Percentiles rank a stretch among this genome's conserved stretches.
Conservation (phyloP, 2,888 invertebrate species). For the Pyrgus malvae region DNA sequence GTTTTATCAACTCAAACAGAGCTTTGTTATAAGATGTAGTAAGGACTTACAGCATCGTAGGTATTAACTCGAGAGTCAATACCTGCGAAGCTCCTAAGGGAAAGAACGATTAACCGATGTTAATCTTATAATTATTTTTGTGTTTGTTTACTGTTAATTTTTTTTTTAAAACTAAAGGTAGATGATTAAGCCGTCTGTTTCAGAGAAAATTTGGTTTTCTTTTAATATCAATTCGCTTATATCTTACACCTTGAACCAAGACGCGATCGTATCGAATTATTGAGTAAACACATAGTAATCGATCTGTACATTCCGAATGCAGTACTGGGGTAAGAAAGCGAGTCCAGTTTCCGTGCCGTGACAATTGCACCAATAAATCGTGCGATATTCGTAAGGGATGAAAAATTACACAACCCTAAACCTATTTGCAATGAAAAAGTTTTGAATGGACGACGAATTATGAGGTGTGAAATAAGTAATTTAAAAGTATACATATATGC, state of each 20-base stretch:
- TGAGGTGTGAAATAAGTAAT: conserved; percentile 19
- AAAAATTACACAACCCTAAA: conserved; percentile 32
- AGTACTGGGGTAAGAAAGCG: conserved; percentile 66
- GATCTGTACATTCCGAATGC: conserved; percentile 70
- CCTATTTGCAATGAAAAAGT: conserved; percentile 25
- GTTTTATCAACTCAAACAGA: too few species aligned
- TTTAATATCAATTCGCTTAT: conserved; percentile 35
- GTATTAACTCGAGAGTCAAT: too few species aligned
- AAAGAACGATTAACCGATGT: too few species aligned
- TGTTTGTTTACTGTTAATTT: too few species aligned
- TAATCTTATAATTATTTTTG: too few species aligned
- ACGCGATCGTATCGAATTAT: conserved; percentile 74
- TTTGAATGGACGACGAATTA: conserved; percentile 14
- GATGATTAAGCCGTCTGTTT: too few species aligned
- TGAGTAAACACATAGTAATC: conserved; percentile 79
- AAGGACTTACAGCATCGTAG: too few species aligned
- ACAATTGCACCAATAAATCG: conserved; percentile 53
- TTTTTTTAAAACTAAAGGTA: too few species aligned
- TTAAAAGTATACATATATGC: too few species aligned
- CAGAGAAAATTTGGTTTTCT: too few species aligned
- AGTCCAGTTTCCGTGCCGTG: conserved; percentile 61
- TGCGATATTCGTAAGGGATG: conserved; percentile 18
- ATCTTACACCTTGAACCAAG: conserved; percentile 40
- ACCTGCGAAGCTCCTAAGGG: too few species aligned
- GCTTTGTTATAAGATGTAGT: too few species aligned